Evolutionary conservation across 64 coral and sea anemone genomes (phyloP), one percentile per base, ranked within the genome.

Genomic region (Pocillopora damicornis): DNA sequence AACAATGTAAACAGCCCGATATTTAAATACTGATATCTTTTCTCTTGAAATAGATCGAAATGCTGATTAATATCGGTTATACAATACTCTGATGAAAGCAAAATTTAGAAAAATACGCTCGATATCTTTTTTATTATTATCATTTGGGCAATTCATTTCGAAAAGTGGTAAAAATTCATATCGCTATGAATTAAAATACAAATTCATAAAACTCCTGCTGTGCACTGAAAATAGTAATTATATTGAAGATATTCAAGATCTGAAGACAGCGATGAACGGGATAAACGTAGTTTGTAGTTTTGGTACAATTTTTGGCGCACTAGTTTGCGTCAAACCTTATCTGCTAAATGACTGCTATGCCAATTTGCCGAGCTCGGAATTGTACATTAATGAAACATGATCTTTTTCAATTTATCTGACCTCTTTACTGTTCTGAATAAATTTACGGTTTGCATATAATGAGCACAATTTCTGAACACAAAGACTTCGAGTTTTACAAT

Each of bases 1-100:
- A 85, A 85, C 37, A 68, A 85, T 85, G 42, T 73, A 85, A 85
- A 85, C 65, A 85, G 63, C 65, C 37, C 58, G 81, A 85, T 68
- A 72, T 73, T 72, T 57, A 66, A 85, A 85, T 59, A 85, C 35
- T 25, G 26, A 37, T 72, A 73, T 85, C 51, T 58, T 72, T 69
- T 85, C 58, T 37, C 38, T 25, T 26, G 16, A 73, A 45, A 35
- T 37, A 13, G 63, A 71, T 71, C 67, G 22, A 26, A 72, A 45
- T 42, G 58, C 35, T 58, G 81, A 85, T 85, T 85, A 38, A 42
- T 71, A 73, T 73, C 64, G 22, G 18, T 1, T 5, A 71, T 13
- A n/a, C 57, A 57, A 83, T 85, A 25, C 20, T 72, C 45, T 8
- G 42, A 18, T 11, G 17, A 56, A 58, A 25, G 1, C 22, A 25